These are phyloP conservation scores for Brachyhypopomus occidentalis DNA, from an alignment of 2,113 vertebrate species.

Conservation along the genomic window DNA sequence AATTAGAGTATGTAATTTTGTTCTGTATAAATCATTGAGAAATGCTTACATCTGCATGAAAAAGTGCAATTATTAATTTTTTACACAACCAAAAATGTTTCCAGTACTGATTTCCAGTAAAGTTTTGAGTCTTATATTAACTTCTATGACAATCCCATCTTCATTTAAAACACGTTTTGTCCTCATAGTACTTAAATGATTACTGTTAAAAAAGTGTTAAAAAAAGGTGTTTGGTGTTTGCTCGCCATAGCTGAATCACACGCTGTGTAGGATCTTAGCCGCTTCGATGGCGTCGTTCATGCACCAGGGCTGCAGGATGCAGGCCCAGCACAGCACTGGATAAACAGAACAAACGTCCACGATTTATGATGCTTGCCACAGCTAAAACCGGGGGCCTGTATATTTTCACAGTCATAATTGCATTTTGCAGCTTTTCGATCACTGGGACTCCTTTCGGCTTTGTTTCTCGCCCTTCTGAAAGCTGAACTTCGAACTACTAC, in stretches of 20 bases:
- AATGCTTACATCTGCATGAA: no score
- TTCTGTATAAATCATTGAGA: no score
- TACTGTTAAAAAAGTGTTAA: no score
- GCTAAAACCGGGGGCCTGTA: slow-evolving; percentile 71
- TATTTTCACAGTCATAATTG: slow-evolving; percentile 76
- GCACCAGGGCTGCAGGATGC: not conserved
- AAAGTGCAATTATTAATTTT: no score
- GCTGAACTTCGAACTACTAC: not conserved
- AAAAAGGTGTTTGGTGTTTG: not conserved
- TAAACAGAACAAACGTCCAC: slow-evolving; percentile 67
- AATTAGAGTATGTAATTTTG: no score
- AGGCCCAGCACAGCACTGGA: slow-evolving; percentile 61
- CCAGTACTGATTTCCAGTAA: no score
- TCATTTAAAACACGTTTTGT: no score
- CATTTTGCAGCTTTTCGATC: slow-evolving; percentile 80
- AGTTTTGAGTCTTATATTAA: no score
- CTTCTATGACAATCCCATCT: no score
- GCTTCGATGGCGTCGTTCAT: not conserved
- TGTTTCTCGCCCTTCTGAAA: slow-evolving; percentile 44
- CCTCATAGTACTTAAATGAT: no score
- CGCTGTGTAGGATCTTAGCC: not conserved
- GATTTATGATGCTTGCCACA: slow-evolving; percentile 75
- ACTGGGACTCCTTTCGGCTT: slow-evolving; percentile 60
- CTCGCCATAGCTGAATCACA: not conserved
- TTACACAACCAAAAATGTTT: no score